Conservation (phyloP, 2,888 invertebrate genomes). For the Drosophila eohydei region DNA sequence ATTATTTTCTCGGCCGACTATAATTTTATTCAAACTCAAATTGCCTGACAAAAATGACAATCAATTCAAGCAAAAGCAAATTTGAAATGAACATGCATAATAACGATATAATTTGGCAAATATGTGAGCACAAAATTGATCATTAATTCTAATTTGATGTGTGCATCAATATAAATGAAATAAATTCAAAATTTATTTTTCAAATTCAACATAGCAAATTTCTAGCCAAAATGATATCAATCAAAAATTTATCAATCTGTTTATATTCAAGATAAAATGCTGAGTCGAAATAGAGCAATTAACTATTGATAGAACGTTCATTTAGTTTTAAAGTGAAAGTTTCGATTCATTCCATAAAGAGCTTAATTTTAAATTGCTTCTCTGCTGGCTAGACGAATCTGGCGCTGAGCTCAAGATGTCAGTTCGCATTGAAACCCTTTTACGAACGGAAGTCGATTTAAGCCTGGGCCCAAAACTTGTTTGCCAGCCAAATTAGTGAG, state of each 20-base stretch:
- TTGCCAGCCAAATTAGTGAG: slow-evolving; percentile 36
- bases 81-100: background rate
- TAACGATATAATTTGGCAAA: background rate
- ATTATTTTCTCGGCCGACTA: background rate
- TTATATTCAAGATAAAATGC: slow-evolving; percentile 3
- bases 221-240: slow-evolving; percentile 14
- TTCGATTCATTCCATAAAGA: background rate
- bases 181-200: background rate
- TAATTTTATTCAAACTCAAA: background rate
- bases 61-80: slow-evolving; percentile 11
- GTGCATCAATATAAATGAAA: background rate
- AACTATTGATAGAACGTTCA: background rate
- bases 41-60: background rate
- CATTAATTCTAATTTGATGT: background rate
- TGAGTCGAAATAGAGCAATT: background rate
- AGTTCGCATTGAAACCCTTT: slow-evolving; percentile 1
- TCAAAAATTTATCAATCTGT: slow-evolving; percentile 6
- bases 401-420: slow-evolving; percentile 20
- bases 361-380: background rate
- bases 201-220: background rate
- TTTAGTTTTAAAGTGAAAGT: background rate
- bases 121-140: background rate
- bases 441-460: slow-evolving; percentile 19
- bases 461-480: slow-evolving; percentile 19
- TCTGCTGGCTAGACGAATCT: background rate